Evolutionary conservation across 2,797 vertebrate genomes (phyloP).

Genomic region (Sebastes steindachneri): DNA sequence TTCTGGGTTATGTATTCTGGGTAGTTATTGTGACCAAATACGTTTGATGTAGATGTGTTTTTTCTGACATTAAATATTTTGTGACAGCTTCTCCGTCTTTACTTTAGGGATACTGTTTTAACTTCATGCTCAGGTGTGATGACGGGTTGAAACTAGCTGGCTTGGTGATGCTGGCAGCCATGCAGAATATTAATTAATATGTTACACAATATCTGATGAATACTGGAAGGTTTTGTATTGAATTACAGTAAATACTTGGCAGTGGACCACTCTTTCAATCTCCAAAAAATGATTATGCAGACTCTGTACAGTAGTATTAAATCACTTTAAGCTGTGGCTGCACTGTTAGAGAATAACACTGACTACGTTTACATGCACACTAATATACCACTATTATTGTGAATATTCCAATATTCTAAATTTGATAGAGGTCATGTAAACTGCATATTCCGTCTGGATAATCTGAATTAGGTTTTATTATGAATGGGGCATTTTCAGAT

Average conservation of each 20-base stretch:
- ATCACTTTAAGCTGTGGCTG: neutral
- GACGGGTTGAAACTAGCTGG: conserved; percentile 3
- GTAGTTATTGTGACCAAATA: conserved; percentile 14
- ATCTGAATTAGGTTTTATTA: fast-evolving
- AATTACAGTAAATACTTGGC: neutral
- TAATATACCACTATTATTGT: fast-evolving
- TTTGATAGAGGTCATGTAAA: too few species aligned
- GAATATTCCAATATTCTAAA: too few species aligned
- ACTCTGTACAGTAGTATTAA: neutral
- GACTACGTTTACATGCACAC: neutral
- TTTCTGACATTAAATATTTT: conserved; percentile 9
- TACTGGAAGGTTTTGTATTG: neutral
- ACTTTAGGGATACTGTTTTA: neutral
- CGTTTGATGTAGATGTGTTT: conserved; percentile 34
- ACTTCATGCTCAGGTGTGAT: neutral
- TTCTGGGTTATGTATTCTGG: conserved; percentile 18
- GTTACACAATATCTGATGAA: neutral
- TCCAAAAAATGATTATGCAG: neutral
- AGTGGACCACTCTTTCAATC: neutral
- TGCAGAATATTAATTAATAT: neutral
- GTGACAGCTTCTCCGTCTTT: neutral
- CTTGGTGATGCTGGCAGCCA: neutral
- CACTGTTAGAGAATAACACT: neutral
- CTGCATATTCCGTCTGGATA: too few species aligned
- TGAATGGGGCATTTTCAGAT: too few species aligned